Conservation (phyloP, 2,113 vertebrate species). For the Uropsilus gracilis region DNA sequence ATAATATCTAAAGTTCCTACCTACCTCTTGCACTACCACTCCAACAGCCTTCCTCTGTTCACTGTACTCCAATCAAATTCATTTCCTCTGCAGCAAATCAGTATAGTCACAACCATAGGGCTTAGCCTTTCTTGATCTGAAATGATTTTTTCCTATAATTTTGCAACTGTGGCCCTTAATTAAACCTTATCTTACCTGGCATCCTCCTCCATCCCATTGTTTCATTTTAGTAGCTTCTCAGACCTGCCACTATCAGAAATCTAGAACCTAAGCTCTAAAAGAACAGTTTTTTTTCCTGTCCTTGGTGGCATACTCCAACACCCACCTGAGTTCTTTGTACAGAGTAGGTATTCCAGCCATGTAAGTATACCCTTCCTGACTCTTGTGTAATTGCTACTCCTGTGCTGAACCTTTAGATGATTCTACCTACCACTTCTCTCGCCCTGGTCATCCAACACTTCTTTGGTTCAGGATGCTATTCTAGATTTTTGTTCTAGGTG, state of each 20-base stretch:
- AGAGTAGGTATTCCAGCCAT: fast-evolving
- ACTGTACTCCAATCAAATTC: background rate
- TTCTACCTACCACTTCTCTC: background rate
- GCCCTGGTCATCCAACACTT: background rate
- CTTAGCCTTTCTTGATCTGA: background rate
- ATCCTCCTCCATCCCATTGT: background rate
- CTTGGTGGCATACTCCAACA: fast-evolving
- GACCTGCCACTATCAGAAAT: background rate
- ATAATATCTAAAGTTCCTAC: background rate
- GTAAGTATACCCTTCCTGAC: too few relatives aligned
- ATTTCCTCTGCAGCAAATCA: background rate
- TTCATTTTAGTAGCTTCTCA: background rate
- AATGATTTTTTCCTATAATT: background rate
- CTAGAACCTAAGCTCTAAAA: fast-evolving
- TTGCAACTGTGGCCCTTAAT: background rate
- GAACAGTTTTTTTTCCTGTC: too few relatives aligned
- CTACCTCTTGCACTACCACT: background rate
- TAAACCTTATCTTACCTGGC: background rate
- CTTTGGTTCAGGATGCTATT: background rate
- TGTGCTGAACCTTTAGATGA: background rate
- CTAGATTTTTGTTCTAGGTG: background rate
- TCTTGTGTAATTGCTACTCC: fast-evolving
- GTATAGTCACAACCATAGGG: background rate
- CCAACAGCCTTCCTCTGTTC: background rate
- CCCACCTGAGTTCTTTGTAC: too few relatives aligned